A percentile compares a stretch with the other conserved stretches of the same genome.
phyloP scores from a whole-genome alignment of 1,140 invertebrate species.

The Parapsyche elsis region DNA sequence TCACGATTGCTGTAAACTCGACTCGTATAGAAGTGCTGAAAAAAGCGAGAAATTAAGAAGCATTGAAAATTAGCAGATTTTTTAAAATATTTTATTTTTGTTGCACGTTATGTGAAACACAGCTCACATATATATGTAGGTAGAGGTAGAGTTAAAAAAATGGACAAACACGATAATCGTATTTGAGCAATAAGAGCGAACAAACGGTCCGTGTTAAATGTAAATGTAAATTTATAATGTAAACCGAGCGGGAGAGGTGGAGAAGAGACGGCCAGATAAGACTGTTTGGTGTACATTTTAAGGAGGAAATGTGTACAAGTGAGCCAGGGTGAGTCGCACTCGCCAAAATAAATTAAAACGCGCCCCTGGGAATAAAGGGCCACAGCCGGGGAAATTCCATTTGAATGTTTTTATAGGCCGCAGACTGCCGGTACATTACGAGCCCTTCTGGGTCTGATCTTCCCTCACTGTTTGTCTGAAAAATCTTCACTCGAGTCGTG shows the following conservation, averaged over 20 bases:
- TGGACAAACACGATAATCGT: slow-evolving; percentile 13
- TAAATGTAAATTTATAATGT: slow-evolving; percentile 37
- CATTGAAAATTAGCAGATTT: no score
- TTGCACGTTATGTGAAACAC: no score
- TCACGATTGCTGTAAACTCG: no score
- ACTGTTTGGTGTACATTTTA: slow-evolving; percentile 48
- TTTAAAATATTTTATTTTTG: no score
- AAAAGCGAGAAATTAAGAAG: no score
- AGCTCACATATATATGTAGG: no score
- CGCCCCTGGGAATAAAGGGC: slow-evolving; percentile 22
- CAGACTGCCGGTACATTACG: slow-evolving; percentile 27
- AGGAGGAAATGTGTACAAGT: slow-evolving; percentile 46
- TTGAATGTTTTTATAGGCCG: slow-evolving; percentile 47
- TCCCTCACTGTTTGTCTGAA: slow-evolving; percentile 37
- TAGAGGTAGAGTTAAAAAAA: not conserved
- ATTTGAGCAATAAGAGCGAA: slow-evolving; percentile 33
- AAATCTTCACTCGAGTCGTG: slow-evolving; percentile 33
- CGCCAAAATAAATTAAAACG: slow-evolving; percentile 49
- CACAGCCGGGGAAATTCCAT: slow-evolving; percentile 28
- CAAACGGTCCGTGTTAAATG: slow-evolving; percentile 30
- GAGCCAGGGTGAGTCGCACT: slow-evolving; percentile 8
- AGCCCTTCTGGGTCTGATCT: not conserved
- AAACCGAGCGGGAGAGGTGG: not conserved
- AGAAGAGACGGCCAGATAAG: slow-evolving; percentile 33
- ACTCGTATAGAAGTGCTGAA: no score